Conservation (phyloP, 2,113 vertebrate genomes). For the Corynorhinus townsendii region DNA sequence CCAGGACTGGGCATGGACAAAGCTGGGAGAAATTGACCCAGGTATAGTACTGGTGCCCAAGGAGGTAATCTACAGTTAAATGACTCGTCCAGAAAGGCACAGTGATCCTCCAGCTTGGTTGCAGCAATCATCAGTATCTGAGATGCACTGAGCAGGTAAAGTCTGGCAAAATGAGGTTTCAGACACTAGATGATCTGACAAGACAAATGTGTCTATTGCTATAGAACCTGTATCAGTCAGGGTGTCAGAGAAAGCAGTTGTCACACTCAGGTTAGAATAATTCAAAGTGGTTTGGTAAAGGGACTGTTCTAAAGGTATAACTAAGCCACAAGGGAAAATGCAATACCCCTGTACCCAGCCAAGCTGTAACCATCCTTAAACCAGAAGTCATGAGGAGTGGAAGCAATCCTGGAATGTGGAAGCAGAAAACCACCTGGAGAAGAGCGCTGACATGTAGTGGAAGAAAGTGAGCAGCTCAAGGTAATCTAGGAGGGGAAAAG, state of each 20-base stretch:
- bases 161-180: slow-evolving; percentile 21
- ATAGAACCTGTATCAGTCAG: neutral
- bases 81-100: neutral
- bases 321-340: neutral
- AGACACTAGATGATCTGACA: neutral
- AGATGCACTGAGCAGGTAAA: neutral
- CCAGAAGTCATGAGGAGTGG: neutral
- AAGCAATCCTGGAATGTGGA: neutral
- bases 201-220: neutral
- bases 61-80: neutral
- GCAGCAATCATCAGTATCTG: neutral
- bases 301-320: neutral
- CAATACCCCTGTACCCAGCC: neutral
- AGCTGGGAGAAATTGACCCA: slow-evolving; percentile 46
- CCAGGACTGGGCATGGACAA: slow-evolving; percentile 45
- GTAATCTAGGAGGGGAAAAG: neutral
- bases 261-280: neutral
- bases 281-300: neutral
- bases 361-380: neutral
- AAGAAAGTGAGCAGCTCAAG: neutral
- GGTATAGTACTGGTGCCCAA: neutral
- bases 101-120: neutral
- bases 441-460: neutral
- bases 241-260: neutral
- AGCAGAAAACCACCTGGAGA: neutral